phyloP scores from a whole-genome alignment of 2,113 vertebrate genomes.

The Hemicordylus capensis region DNA sequence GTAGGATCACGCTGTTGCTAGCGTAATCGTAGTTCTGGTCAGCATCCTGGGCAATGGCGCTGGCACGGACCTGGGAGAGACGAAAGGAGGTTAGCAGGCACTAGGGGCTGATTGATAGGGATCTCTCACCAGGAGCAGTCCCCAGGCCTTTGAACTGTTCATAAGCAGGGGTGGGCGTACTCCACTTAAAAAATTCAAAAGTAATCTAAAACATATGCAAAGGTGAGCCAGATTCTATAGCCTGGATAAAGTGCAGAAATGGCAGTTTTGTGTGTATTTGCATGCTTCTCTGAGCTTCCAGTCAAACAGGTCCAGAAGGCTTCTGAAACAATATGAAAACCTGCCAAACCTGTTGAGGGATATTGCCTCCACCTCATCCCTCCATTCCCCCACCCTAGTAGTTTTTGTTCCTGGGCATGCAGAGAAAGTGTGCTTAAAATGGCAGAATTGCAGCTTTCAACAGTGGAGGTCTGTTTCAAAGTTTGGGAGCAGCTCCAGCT shows the following conservation, averaged over 20 bases:
- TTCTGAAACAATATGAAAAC: background rate
- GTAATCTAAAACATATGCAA: background rate
- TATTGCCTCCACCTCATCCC: no score
- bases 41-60: slow-evolving; percentile 82
- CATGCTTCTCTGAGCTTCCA: background rate
- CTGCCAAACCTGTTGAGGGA: background rate
- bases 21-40: slow-evolving; percentile 94
- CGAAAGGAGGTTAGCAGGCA: background rate
- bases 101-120: background rate
- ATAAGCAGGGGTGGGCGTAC: background rate
- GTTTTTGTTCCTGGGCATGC: no score
- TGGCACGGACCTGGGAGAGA: slow-evolving; percentile 84
- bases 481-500: no score
- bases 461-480: no score
- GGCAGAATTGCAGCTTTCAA: no score
- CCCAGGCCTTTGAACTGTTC: background rate
- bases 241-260: background rate
- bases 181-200: background rate
- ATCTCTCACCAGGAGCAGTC: background rate
- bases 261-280: background rate
- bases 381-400: no score
- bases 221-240: background rate
- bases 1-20: slow-evolving; percentile 91
- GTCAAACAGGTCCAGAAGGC: background rate
- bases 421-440: no score